Conservation (phyloP, 2,113 vertebrate species). For the Acrocephalus kingi region DNA sequence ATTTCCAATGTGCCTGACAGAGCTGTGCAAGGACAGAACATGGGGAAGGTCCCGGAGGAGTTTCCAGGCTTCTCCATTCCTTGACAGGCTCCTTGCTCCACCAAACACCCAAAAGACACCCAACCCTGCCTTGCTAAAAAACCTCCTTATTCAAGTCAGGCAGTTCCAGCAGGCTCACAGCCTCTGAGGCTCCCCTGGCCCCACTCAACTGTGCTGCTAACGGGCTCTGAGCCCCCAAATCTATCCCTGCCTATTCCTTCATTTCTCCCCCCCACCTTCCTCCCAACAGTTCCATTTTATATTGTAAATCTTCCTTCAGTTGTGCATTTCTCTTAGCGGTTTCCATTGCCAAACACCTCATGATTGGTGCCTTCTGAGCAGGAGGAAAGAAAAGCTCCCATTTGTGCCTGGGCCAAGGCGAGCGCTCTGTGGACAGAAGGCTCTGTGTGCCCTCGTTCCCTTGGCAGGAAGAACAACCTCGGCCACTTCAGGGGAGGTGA, state of each 20-base stretch:
- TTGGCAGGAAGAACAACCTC: conserved; percentile 20
- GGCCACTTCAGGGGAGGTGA: neutral
- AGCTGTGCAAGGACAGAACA: neutral
- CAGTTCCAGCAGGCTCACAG: neutral
- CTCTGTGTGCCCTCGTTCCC: conserved; percentile 19
- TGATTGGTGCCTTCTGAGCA: neutral
- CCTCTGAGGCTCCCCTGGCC: neutral
- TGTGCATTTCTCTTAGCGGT: neutral
- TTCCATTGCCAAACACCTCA: neutral
- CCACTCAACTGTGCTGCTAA: neutral
- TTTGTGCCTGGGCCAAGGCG: conserved; percentile 12
- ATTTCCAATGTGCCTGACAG: neutral
- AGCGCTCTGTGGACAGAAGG: conserved; percentile 2
- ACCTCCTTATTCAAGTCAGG: neutral
- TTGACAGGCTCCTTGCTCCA: neutral
- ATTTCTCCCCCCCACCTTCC: neutral
- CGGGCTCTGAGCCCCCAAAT: neutral
- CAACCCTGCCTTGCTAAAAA: neutral
- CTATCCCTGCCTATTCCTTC: neutral
- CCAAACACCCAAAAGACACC: neutral
- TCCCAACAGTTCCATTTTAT: neutral
- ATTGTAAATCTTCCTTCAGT: neutral
- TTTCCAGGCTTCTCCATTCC: neutral
- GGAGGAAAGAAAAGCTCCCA: neutral
- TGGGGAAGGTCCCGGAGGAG: neutral